Base-by-base conservation (phyloP, 1,140 invertebrate species). In the Ceratosolen fusciceps region DNA sequence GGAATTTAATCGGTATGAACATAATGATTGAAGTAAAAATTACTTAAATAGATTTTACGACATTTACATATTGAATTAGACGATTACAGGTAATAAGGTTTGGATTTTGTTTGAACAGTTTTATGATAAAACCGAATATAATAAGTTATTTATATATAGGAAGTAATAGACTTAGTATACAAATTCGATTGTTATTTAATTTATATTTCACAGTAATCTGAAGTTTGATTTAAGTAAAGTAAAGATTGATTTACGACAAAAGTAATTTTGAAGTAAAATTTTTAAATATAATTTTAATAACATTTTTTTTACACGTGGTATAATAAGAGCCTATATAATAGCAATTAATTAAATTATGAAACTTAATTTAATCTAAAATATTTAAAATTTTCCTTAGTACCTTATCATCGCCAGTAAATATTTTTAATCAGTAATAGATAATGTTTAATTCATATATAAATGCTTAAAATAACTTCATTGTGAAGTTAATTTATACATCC, bases 21-120 rank as follows among this genome's bases (percentile, higher is more conserved):
- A 62, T 62, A 34, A 14, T 62, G 31, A 62, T 21, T 62, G 60
- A 62, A 62, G 60, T 34, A 62, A 62, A 34, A 62, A n/a, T 29
- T 16, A 62, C 39, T 34, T 68, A 43, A 68, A 68, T 47, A 68
- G 65, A 47, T 7, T 68, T 68, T 68, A 47, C 65, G 39, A 47
- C 65, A 47, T 68, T 68, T 68, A 10, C 65, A 68, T 68, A 68
- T 43, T n/a, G n/a, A 68, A 68, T 47, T 39, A 14, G 21, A 1
- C n/a, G 65, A 68, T 68, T 68, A 24, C 14, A 39, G n/a, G 37
- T 68, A 68, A 68, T 68, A 19, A 68, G 65, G 21, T 68, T 47
- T 47, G 65, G 37, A 43, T 68, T 47, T 68, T 68, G 65, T 68
- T 68, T 47, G 65, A 68, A 62, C 60, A 62, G 60, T 31, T 62